These are phyloP conservation scores for Microtus agrestis DNA, from an alignment of 2,797 vertebrate genomes.

Conservation along the genomic window DNA sequence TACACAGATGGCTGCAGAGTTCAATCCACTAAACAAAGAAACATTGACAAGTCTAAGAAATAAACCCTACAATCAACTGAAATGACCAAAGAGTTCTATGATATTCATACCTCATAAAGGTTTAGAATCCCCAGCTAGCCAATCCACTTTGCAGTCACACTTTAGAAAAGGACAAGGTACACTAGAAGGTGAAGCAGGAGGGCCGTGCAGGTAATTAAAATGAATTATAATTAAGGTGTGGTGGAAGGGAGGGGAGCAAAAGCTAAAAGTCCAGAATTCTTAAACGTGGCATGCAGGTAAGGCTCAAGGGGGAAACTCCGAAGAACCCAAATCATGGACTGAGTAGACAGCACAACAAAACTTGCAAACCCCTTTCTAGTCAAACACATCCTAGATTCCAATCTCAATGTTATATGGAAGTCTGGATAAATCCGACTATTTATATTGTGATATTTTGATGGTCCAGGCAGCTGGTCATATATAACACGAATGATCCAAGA, in stretches of 20 bases:
- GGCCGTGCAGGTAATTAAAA: constrained; percentile 21
- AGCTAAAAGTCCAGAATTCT: background rate
- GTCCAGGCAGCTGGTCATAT: background rate
- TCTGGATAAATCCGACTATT: background rate
- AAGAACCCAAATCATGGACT: background rate
- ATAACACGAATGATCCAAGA: constrained; percentile 26
- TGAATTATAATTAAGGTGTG: background rate
- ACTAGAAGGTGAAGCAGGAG: constrained; percentile 10
- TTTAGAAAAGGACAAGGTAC: constrained; percentile 32
- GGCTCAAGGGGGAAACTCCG: background rate
- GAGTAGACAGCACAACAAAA: background rate
- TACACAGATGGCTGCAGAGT: background rate
- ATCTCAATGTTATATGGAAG: constrained; percentile 7
- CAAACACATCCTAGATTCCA: background rate
- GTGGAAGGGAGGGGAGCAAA: background rate
- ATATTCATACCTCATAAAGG: background rate
- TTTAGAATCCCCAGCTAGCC: background rate
- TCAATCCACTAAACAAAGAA: background rate
- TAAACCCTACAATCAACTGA: background rate
- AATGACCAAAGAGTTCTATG: background rate
- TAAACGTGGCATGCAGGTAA: background rate
- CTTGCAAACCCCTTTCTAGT: background rate
- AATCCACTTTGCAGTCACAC: background rate
- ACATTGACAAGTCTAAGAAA: background rate
- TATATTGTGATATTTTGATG: background rate